phyloP scores from a whole-genome alignment of 2,113 vertebrate genomes.

The Trichomycterus rosablanca region DNA sequence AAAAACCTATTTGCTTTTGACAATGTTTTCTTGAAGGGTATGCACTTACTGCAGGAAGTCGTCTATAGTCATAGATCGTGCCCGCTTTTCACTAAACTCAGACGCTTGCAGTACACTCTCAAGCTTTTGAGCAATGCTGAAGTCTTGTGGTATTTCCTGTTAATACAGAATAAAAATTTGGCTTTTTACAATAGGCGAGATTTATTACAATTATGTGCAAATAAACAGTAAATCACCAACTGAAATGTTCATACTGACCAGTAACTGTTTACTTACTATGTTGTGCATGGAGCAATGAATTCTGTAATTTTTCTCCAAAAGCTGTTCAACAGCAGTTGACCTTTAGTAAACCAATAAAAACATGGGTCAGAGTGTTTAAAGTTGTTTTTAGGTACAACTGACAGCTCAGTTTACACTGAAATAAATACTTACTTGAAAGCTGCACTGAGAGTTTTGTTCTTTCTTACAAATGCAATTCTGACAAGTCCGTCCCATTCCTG shows the following conservation, averaged over 20 bases:
- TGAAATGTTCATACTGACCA: constrained; percentile 5
- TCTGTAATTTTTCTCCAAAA: constrained; percentile 93
- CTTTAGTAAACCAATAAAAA: constrained; percentile 52
- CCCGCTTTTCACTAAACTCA: constrained; percentile 83
- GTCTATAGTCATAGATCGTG: constrained; percentile 93
- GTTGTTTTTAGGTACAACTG: background rate
- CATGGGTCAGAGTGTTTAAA: background rate
- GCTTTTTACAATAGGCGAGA: background rate
- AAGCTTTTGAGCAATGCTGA: constrained; percentile 86
- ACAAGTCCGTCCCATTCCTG: constrained; percentile 98
- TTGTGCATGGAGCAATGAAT: constrained; percentile 92
- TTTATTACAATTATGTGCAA: too few relatives aligned
- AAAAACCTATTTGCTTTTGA: too few relatives aligned
- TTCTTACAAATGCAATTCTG: constrained; percentile 95
- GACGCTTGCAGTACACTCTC: constrained; percentile 78
- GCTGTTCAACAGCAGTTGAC: constrained; percentile 84
- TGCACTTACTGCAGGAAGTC: constrained; percentile 88
- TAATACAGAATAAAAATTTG: constrained; percentile 2
- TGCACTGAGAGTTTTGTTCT: constrained; percentile 93
- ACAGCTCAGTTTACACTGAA: constrained; percentile 11
- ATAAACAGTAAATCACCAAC: too few relatives aligned
- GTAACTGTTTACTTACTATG: constrained; percentile 56
- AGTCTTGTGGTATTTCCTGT: constrained; percentile 84
- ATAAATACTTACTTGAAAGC: constrained; percentile 87
- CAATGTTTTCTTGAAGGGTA: too few relatives aligned